These are phyloP conservation scores for Galerucella pusilla DNA, from an alignment of 2,888 invertebrate genomes.

Conservation along the genomic window DNA sequence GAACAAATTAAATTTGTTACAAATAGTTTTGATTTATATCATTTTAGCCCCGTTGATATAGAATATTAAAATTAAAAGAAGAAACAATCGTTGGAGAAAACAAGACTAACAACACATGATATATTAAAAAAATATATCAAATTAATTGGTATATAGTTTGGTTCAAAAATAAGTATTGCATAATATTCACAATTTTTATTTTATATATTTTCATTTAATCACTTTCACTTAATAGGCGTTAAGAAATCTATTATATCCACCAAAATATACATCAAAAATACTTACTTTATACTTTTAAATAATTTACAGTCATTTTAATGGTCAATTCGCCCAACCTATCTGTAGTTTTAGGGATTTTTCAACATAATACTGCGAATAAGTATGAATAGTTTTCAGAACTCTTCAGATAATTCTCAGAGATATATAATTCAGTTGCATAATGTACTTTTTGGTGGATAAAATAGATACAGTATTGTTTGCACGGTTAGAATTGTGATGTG, in stretches of 20 bases:
- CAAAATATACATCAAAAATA: background rate
- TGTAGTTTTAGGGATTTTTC: no score
- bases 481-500: background rate
- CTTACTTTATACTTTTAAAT: no score
- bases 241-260: background rate
- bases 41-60: background rate
- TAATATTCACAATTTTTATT: background rate
- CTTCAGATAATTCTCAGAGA: no score
- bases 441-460: constrained; percentile 4
- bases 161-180: no score
- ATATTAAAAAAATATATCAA: background rate
- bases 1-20: no score
- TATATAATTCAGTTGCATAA: background rate
- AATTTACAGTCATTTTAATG: no score
- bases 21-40: no score
- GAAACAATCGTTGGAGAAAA: background rate
- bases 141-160: no score
- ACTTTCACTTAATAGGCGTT: background rate
- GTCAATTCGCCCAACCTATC: no score
- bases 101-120: background rate
- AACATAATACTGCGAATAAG: no score
- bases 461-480: background rate
- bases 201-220: background rate
- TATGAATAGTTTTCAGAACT: no score
- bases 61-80: background rate